These are phyloP conservation scores for Hybognathus amarus DNA, from an alignment of 2,797 vertebrate species.

Conservation along the genomic window DNA sequence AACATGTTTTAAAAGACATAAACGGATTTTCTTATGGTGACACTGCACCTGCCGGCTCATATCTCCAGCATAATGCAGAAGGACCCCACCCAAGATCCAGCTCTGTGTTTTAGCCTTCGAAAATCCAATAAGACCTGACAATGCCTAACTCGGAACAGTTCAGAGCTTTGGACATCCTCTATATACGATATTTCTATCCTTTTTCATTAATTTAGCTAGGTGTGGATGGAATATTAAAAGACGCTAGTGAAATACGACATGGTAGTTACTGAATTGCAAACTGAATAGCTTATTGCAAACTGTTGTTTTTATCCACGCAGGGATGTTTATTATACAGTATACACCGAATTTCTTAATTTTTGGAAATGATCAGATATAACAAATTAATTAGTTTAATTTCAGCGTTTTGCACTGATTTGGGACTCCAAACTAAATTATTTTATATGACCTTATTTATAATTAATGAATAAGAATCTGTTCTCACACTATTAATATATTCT, in stretches of 20 bases:
- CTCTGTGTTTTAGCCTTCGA: conserved; percentile 59
- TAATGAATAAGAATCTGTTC: background rate
- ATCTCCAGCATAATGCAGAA: conserved; percentile 83
- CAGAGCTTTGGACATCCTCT: background rate
- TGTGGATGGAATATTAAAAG: conserved; percentile 11
- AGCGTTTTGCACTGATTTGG: background rate
- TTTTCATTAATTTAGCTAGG: conserved; percentile 12
- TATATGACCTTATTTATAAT: background rate
- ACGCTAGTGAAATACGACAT: background rate
- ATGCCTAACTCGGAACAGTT: conserved; percentile 12
- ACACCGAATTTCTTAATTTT: background rate
- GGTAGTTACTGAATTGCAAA: background rate
- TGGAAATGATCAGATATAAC: background rate
- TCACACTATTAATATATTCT: background rate
- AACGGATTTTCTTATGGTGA: conserved; percentile 36
- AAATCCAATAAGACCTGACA: conserved; percentile 54
- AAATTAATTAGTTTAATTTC: background rate
- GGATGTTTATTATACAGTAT: background rate
- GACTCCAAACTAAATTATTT: background rate
- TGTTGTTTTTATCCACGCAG: background rate
- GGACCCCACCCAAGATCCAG: conserved; percentile 84
- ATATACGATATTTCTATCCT: background rate
- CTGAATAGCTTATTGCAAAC: background rate
- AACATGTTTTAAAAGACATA: background rate
- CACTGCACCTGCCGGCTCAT: conserved; percentile 77